Percentiles rank a stretch among this genome's conserved stretches.
Conservation (phyloP, 2,888 invertebrate genomes). For the Scaptomyza caliginosa region DNA sequence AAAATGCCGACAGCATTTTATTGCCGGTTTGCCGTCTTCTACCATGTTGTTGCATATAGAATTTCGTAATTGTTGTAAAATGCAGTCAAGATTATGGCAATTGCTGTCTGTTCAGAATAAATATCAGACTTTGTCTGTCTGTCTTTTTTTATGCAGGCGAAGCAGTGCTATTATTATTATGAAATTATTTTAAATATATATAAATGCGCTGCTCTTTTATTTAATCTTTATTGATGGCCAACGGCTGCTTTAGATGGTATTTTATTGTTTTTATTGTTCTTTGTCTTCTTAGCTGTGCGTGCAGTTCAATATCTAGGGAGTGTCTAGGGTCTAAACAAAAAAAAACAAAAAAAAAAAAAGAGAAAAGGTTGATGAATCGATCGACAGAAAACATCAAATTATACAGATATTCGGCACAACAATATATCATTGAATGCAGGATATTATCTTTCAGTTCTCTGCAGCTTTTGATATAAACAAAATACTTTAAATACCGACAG, state of each 20-base stretch:
- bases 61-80: conserved; percentile 61
- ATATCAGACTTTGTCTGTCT: not conserved
- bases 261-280: not conserved
- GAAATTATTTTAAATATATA: conserved; percentile 63
- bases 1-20: conserved; percentile 43
- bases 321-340: not conserved
- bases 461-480: conserved; percentile 25
- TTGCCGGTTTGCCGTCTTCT: conserved; percentile 3
- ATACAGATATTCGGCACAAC: not conserved
- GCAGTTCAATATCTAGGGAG: conserved; percentile 7
- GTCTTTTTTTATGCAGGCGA: too few relatives aligned
- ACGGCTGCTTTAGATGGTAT: conserved; percentile 1
- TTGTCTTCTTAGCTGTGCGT: conserved; percentile 9
- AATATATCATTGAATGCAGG: conserved; percentile 10
- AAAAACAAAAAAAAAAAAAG: not conserved
- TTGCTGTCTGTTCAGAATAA: conserved; percentile 12
- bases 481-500: conserved; percentile 54
- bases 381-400: not conserved
- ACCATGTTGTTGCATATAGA: conserved; percentile 23
- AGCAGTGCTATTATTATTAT: conserved; percentile 68
- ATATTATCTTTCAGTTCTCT: conserved; percentile 12
- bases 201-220: conserved; percentile 35
- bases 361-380: conserved; percentile 9
- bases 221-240: conserved; percentile 12
- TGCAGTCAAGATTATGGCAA: conserved; percentile 45